A percentile compares a stretch with the other conserved stretches of the same genome.
These are phyloP conservation scores for Drosophila ironensis DNA, from an alignment of 1,140 invertebrate genomes.

Conservation along the genomic window DNA sequence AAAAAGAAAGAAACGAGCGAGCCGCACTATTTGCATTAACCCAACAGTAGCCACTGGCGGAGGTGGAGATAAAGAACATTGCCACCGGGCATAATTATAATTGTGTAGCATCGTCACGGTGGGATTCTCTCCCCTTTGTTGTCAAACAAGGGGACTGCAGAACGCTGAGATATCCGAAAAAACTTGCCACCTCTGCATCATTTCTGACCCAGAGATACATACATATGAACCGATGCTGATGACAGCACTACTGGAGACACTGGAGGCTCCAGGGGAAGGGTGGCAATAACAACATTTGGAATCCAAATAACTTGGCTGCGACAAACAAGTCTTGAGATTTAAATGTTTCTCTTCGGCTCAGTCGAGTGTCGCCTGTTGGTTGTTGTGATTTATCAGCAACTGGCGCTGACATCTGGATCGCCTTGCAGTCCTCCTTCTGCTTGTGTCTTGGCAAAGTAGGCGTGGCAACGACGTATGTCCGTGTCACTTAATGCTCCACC, in stretches of 20 bases:
- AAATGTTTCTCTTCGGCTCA: conserved; percentile 23
- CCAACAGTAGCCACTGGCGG: conserved; percentile 51
- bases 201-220: background rate
- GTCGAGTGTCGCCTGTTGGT: background rate
- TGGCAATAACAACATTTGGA: conserved; percentile 30
- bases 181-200: conserved; percentile 50
- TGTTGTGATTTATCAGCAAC: conserved; percentile 43
- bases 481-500: conserved; percentile 17
- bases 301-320: conserved; percentile 45
- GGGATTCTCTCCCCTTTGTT: background rate
- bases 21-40: conserved; percentile 66
- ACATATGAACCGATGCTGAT: too few relatives aligned
- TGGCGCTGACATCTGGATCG: conserved; percentile 15
- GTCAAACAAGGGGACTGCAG: conserved; percentile 43
- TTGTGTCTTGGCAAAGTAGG: conserved; percentile 13
- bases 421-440: background rate
- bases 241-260: background rate
- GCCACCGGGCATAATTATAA: conserved; percentile 51
- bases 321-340: conserved; percentile 48
- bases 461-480: conserved; percentile 26
- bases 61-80: too few relatives aligned
- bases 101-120: conserved; percentile 13
- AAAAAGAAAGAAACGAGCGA: conserved; percentile 30
- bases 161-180: conserved; percentile 25
- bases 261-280: background rate